Conservation (phyloP, 2,113 vertebrate genomes). For the Melanerpes aurifrons region DNA sequence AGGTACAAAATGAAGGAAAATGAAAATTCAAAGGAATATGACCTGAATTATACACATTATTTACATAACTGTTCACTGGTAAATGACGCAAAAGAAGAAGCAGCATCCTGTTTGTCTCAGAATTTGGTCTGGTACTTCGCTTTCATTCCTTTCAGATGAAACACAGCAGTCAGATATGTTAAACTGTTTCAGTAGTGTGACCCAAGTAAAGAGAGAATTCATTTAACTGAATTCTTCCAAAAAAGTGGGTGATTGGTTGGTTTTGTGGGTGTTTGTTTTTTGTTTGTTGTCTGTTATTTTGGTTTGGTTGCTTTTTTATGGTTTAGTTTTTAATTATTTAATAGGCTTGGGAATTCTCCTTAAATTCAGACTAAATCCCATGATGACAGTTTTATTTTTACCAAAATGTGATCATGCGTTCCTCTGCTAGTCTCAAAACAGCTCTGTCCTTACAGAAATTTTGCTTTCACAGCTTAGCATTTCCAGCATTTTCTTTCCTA, state of each 20-base stretch:
- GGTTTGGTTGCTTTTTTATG: background rate
- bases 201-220: background rate
- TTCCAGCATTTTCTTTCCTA: background rate
- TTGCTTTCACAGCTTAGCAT: background rate
- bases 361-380: background rate
- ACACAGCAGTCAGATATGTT: background rate
- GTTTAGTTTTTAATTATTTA: background rate
- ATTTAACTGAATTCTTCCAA: background rate
- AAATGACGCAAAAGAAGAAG: background rate
- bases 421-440: background rate
- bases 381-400: background rate
- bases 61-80: background rate
- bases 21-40: background rate
- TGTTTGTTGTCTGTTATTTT: background rate
- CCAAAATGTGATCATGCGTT: background rate
- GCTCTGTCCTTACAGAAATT: background rate
- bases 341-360: background rate
- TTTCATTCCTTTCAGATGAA: background rate
- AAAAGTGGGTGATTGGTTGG: background rate
- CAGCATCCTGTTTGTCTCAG: accelerated
- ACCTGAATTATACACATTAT: background rate
- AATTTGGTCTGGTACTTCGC: background rate
- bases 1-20: background rate
- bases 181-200: background rate
- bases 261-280: background rate